Evolutionary conservation across 2,113 vertebrate genomes (phyloP), one percentile per base, ranked within the genome.

Genomic region (Clarias magur): DNA sequence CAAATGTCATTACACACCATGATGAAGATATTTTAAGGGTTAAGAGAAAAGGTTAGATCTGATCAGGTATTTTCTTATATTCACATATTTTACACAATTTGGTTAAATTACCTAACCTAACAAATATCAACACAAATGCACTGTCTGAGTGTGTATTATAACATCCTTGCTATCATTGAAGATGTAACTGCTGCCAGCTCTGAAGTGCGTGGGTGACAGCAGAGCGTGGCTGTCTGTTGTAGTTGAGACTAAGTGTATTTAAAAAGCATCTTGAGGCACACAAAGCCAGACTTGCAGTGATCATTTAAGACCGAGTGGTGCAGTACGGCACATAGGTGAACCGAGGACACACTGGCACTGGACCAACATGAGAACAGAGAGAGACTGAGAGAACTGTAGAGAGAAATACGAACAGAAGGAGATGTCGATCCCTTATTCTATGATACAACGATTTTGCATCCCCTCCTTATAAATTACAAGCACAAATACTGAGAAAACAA

Each of bases 331-430:
- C 82, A 56, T 85, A 88, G 90, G 90, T 91, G 88, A 89, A 91
- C 72, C 57, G 87, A 87, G 90, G 90, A 89, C 90, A 91, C 53
- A 54, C 87, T 91, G 88, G 90, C 88, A 88, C 87, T 86, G 76
- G 79, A 79, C 89, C 85, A 80, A 57, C 75, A 15, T 4, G 48
- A 85, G 83, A 76, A 48, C 48, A 3, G 84, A 48, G 67, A 86
- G 19, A 63, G 82, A 75, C 63, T 54, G 53, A 21, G 53, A 85
- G 62, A 25, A 34, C 53, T 60, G 80, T 19, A 0, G 34, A 78
- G 53, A 53, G 30, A n/a, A 78, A 68, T n/a, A 25, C 38, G 23
- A 83, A 38, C 75, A n/a, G 56, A 80, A 60, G 75, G 62, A 83
- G 57, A 78, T 34, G 42, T 25, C 62, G 57, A 27, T 56, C 53